Conservation (phyloP, 2,113 vertebrate species). For the Benitochromis conjunctus region DNA sequence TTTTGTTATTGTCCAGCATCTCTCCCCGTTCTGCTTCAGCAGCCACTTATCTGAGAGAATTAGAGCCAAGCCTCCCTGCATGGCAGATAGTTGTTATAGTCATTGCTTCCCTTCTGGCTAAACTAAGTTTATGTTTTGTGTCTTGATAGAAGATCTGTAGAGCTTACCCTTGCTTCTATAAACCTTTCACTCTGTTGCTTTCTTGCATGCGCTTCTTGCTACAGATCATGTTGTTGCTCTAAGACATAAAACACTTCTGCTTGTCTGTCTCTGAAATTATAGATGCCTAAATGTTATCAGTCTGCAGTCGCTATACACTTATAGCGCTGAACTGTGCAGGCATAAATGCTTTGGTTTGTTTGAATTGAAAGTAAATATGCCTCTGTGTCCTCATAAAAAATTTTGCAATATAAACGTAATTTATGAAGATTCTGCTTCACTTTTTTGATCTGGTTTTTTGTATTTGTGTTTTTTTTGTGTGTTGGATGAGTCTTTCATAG, state of each 20-base stretch:
- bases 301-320: not conserved
- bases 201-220: conserved; percentile 31
- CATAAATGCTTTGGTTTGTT: not conserved
- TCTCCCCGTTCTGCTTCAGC: conserved; percentile 25
- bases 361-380: not conserved
- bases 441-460: not conserved
- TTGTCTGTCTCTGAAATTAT: not conserved
- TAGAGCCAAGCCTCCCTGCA: conserved; percentile 35
- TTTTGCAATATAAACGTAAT: not conserved
- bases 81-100: conserved; percentile 1
- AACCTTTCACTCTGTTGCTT: not conserved
- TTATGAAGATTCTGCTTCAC: not conserved
- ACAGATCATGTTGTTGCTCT: not conserved
- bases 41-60: conserved; percentile 46
- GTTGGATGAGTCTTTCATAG: not conserved
- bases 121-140: not conserved
- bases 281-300: not conserved
- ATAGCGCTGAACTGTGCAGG: not conserved
- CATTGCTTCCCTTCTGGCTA: not conserved
- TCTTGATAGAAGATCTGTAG: not conserved
- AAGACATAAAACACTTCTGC: not conserved
- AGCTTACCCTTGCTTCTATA: not conserved
- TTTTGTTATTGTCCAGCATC: not conserved
- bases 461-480: not conserved
- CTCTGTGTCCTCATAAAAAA: not conserved